These are phyloP conservation scores for Melitaea athalia DNA, from an alignment of 2,888 invertebrate species.

Conservation along the genomic window DNA sequence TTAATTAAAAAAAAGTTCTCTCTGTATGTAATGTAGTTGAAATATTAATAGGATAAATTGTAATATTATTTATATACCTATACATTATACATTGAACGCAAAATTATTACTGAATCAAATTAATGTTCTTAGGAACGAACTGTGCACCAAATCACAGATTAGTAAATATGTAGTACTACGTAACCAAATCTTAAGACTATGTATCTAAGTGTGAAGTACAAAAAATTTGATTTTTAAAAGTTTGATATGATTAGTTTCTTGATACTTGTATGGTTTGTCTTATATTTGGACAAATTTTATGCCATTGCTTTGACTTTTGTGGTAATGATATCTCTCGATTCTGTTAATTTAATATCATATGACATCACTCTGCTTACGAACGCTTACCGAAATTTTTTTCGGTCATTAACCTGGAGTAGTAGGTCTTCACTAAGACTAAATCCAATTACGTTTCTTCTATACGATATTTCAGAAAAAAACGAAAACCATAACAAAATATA, in stretches of 20 bases:
- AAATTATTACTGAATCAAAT: not conserved
- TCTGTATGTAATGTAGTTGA: too few relatives aligned
- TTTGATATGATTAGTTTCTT: too few relatives aligned
- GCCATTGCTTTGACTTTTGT: not conserved
- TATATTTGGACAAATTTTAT: too few relatives aligned
- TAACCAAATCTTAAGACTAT: too few relatives aligned
- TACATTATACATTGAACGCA: not conserved
- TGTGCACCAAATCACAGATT: too few relatives aligned
- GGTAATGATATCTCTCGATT: conserved; percentile 22
- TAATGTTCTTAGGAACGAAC: not conserved
- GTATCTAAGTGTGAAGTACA: too few relatives aligned
- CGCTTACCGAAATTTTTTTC: conserved; percentile 49
- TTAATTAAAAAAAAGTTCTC: not conserved
- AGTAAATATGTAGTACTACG: too few relatives aligned
- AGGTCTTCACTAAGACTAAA: conserved; percentile 47
- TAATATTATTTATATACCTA: too few relatives aligned
- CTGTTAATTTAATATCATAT: conserved; percentile 41
- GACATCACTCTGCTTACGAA: conserved; percentile 44
- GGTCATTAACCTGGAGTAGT: conserved; percentile 57
- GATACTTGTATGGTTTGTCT: too few relatives aligned
- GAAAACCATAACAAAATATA: conserved; percentile 5
- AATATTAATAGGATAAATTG: too few relatives aligned
- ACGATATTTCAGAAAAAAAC: conserved; percentile 2
- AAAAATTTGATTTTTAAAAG: too few relatives aligned
- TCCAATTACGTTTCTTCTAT: conserved; percentile 28